Evolutionary conservation across 2,113 vertebrate genomes (phyloP), one percentile per base, ranked within the genome.

Genomic region (Strix aluco): DNA sequence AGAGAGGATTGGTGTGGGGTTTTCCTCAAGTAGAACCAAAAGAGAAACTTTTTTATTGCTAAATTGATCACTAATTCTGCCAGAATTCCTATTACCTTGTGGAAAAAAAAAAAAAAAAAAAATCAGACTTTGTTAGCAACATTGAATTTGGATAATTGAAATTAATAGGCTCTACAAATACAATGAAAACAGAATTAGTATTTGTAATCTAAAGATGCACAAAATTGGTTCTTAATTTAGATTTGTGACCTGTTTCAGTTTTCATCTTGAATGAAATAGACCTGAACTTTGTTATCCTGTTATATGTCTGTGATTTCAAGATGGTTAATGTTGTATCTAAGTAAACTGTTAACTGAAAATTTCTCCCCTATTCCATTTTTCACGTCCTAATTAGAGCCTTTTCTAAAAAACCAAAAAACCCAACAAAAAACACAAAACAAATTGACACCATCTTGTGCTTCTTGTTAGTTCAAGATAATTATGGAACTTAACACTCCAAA

Each of bases 391-490:
- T 88, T 91, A 36, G 11, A 61, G 19, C 14, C 15, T 86, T 91
- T 84, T 88, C 51, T 70, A 81, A 44, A 84, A 73, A 54, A 47
- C 11, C 13, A 72, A 62, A 14, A 13, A 15, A 6, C 2, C 13
- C 13, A 34, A 74, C 16, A 34, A 58, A 44, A 25, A 27, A 15
- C 1, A 36, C 54, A 74, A 38, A 20, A 17, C 9, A 80, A 91
- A 81, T 36, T 71, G 29, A 81, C 52, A 74, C 26, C 11, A 75
- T 72, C 65, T 79, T 75, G 4, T 85, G 34, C 27, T 89, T 92
- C 88, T 91, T 95, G 61, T 65, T 94, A 79, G 17, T 79, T 92
- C 61, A 96, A 95, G 54, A 66, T 94, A 89, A 96, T 89, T 89
- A 89, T 63, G 77, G 65, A 91, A 81, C 13, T 86, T 85, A 92